Evolutionary conservation across 2,888 invertebrate genomes (phyloP).

Genomic region (Tachina lurida): DNA sequence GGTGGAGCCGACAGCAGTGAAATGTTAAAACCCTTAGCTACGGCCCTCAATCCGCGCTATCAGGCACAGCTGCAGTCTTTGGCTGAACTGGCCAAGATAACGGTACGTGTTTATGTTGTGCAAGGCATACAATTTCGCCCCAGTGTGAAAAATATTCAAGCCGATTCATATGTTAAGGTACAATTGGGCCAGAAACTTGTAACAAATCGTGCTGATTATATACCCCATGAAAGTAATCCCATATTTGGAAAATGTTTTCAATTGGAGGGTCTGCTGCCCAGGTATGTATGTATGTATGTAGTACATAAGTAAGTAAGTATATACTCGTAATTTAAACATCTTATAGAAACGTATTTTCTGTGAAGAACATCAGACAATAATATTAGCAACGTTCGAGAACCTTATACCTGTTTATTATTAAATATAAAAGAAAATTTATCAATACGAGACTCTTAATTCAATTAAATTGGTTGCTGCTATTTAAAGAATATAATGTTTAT

Average conservation of each 20-base stretch:
- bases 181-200: conserved; percentile 87
- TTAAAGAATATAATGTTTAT: conserved; percentile 33
- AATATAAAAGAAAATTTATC: neutral
- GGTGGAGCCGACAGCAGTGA: conserved; percentile 61
- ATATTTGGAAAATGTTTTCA: conserved; percentile 89
- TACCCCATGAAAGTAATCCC: conserved; percentile 90
- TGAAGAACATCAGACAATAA: neutral
- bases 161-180: conserved; percentile 91
- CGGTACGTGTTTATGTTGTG: conserved; percentile 90
- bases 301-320: conserved; percentile 64
- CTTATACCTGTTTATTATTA: neutral
- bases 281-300: conserved; percentile 51
- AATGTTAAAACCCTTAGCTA: conserved; percentile 72
- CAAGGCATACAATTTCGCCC: conserved; percentile 88
- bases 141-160: conserved; percentile 87
- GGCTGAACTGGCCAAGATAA: conserved; percentile 75
- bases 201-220: conserved; percentile 88
- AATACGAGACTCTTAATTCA: conserved; percentile 16
- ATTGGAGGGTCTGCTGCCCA: conserved; percentile 79
- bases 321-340: too few relatives aligned
- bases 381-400: neutral
- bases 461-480: conserved; percentile 28
- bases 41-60: conserved; percentile 75
- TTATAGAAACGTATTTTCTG: too few relatives aligned
- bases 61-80: conserved; percentile 74